These are phyloP conservation scores for Actenoides lindsayi DNA, from an alignment of 2,113 vertebrate species.

Conservation along the genomic window DNA sequence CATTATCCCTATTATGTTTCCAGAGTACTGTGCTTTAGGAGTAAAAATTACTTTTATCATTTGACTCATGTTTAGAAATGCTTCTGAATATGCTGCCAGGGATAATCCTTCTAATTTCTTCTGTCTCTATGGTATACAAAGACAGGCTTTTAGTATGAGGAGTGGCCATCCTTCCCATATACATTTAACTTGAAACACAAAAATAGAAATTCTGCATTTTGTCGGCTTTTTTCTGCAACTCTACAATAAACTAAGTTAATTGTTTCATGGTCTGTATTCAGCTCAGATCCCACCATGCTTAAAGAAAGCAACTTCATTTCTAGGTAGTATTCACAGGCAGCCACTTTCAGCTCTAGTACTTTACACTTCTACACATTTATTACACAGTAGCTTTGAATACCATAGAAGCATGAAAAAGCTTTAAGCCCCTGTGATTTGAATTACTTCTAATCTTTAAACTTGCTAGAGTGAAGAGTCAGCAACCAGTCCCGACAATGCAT, in stretches of 20 bases:
- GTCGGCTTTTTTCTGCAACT: not conserved
- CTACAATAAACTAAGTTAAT: not conserved
- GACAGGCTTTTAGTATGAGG: not conserved
- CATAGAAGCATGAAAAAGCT: not conserved
- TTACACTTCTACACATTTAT: not conserved
- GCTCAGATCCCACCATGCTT: not conserved
- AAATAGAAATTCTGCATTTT: not conserved
- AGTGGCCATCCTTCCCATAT: not conserved
- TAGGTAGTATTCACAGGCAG: not conserved
- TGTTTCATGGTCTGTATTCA: not conserved
- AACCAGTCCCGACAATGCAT: not conserved
- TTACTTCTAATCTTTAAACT: not conserved
- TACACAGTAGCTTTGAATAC: not conserved
- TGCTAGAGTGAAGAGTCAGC: not conserved
- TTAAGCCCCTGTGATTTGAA: not conserved
- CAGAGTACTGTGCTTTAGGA: not conserved
- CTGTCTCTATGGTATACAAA: not conserved
- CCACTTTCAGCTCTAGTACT: not conserved
- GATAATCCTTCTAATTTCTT: not conserved
- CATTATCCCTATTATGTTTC: not conserved
- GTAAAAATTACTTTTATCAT: not conserved
- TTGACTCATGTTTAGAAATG: not conserved
- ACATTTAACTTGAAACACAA: not conserved
- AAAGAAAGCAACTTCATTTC: not conserved
- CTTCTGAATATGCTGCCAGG: not conserved